Evolutionary conservation across 2,797 vertebrate genomes (phyloP).

Genomic region (Monodelphis domestica): DNA sequence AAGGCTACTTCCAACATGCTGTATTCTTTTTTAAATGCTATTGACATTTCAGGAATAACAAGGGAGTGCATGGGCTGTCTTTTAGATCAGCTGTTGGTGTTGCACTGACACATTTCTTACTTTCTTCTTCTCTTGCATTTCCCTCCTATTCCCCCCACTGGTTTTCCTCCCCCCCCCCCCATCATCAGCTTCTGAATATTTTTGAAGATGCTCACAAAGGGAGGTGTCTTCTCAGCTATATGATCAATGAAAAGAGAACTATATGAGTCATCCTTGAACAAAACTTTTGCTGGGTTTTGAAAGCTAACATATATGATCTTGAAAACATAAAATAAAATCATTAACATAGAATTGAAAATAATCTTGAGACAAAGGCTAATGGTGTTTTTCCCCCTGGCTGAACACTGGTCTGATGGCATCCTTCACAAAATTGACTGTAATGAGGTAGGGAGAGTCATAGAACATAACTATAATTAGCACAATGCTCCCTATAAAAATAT

Average conservation of each 20-base stretch:
- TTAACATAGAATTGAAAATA: not conserved
- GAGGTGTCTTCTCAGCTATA: not conserved
- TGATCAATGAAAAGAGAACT: not conserved
- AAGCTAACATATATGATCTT: not conserved
- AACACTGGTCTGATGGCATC: too few species aligned
- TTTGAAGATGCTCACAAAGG: not conserved
- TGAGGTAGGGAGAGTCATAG: not conserved
- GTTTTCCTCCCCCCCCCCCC: not conserved
- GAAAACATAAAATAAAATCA: not conserved
- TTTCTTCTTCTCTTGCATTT: not conserved
- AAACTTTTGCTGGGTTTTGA: not conserved
- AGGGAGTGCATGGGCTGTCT: not conserved
- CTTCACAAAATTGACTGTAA: too few species aligned
- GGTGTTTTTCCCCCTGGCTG: too few species aligned
- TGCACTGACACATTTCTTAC: not conserved
- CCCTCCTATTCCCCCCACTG: too few species aligned
- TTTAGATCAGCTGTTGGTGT: not conserved
- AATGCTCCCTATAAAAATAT: not conserved
- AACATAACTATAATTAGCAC: not conserved
- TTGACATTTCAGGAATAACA: not conserved
- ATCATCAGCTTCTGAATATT: too few species aligned
- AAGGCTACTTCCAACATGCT: not conserved
- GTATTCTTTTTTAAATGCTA: not conserved
- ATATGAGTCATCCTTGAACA: not conserved
- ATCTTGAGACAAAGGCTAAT: not conserved